Base-by-base conservation (phyloP, 1,140 invertebrate species). In the Heliconius hermathena region DNA sequence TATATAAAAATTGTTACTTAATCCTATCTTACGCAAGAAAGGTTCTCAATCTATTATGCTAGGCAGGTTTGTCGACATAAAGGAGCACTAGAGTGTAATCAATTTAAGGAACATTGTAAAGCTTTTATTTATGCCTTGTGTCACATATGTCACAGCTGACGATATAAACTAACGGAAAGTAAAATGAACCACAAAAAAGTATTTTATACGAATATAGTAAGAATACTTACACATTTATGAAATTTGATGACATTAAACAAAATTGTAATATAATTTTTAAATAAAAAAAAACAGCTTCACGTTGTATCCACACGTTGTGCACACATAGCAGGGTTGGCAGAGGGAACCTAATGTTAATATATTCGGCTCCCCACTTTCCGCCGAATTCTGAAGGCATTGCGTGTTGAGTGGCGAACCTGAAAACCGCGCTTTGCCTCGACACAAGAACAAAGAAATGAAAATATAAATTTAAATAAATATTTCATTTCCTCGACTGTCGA, bases 11-110 rank as follows among this genome's bases (percentile, higher is more conserved):
- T 29, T 29, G 22, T 66, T 66, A 29, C 3, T 66, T 16, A 29
- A 66, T 66, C 3, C 22, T 60, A n/a, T 60, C 20, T 66, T 66
- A 66, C 22, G 9, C 3, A 16, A 4, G 60, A 29, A 29, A 29
- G 60, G 22, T 66, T 29, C n/a, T 60, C 57, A 22, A 66, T 66
- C 57, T 66, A 29, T 66, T 66, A 66, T 66, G 60, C 60, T 29
- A 16, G 22, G 60, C 60, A 66, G n/a, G 60, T 29, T 66, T 66
- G 60, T 66, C 22, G 60, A 66, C 26, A 66, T 66, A 66, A 66
- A 66, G 22, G 57, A 66, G 57, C 57, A 66, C 60, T 66, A 66
- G 60, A 66, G 60, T 66, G 60, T 66, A 29, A 66, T 66, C 60
- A 66, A 66, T 66, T 66, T 66, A 29, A 66, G 60, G 60, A 22